Base-by-base conservation (phyloP, 2,113 vertebrate species). In the Dissostichus mawsoni region DNA sequence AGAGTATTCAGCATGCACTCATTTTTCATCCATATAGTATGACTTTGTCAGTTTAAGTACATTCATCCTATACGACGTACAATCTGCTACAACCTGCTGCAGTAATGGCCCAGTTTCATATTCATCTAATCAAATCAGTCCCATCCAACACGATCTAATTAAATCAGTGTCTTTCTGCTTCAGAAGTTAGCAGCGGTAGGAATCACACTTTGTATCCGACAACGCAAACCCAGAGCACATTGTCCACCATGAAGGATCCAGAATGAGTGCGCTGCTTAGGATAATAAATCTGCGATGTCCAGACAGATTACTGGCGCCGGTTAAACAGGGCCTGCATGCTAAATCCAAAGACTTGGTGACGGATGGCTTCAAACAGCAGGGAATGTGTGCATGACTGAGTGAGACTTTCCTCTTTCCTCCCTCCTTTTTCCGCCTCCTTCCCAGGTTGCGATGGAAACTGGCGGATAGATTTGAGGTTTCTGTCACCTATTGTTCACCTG, bases 301-400 rank as follows among this genome's bases (percentile, higher is more conserved):
- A 87, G 81, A 87, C 74, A 69, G 83, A 87, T 90, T 76, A 85
- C 78, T 16, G 25, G 61, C n/a, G 48, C 51, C 73, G 45, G 69
- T 83, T 65, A 75, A 72, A 67, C 76, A 78, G 78, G 80, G 45
- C 62, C 84, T 88, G 84, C 69, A 81, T 91, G 69, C 73, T 83
- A 82, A 90, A 68, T 78, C 69, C 62, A 79, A 79, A 23, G n/a
- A 74, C 71, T 76, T 36, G 33, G 63, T 88, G 85, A 90, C 76
- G 51, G 79, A 91, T 92, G 72, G 67, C 73, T 83, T 79, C 68
- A 82, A 86, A 86, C 56, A 75, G 58, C 80, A 29, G 74, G 36
- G 69, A 65, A 80, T 81, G 52, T 78, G 65, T 84, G 78, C 58
- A 62, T 87, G 82, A 88, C 45, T 76, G 77, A 89, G 76, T 33